Conservation (phyloP, 2,888 invertebrate genomes). For the Dermolepida albohirtum region DNA sequence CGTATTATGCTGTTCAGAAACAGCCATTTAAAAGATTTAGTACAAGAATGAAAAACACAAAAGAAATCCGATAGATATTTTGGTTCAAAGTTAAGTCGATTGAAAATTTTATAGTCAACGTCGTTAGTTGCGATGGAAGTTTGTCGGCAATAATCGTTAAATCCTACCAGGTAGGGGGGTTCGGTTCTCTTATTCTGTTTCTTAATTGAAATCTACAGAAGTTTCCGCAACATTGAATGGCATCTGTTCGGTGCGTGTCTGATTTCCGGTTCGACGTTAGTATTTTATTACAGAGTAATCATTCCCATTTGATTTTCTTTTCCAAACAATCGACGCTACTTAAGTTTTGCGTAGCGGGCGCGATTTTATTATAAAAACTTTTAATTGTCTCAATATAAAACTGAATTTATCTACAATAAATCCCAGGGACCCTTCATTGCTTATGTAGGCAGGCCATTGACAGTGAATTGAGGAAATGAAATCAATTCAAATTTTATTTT, state of each 20-base stretch:
- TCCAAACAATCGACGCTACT: slow-evolving; percentile 17
- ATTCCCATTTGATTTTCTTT: slow-evolving; percentile 33
- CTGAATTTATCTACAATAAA: slow-evolving; percentile 7
- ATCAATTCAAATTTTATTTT: too few relatives aligned
- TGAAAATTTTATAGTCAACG: slow-evolving; percentile 55
- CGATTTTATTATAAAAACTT: slow-evolving; percentile 26
- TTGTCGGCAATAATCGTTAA: slow-evolving; percentile 58
- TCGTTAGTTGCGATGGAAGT: slow-evolving; percentile 51
- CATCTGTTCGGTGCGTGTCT: slow-evolving; percentile 50
- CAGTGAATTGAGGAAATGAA: too few relatives aligned
- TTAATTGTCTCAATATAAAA: slow-evolving; percentile 12
- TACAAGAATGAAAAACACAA: slow-evolving; percentile 27
- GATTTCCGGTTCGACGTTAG: slow-evolving; percentile 50
- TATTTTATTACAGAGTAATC: slow-evolving; percentile 35
- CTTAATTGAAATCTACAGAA: slow-evolving; percentile 59
- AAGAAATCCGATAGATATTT: slow-evolving; percentile 7
- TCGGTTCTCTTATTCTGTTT: slow-evolving; percentile 53
- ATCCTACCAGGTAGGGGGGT: slow-evolving; percentile 54
- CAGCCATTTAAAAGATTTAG: slow-evolving; percentile 29
- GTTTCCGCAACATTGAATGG: slow-evolving; percentile 56
- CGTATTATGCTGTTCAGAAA: slow-evolving; percentile 3
- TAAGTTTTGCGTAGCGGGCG: slow-evolving; percentile 3
- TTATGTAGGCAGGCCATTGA: neutral
- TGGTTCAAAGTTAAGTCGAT: slow-evolving; percentile 46
- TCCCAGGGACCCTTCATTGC: neutral